phyloP scores from a whole-genome alignment of 2,888 invertebrate species.

The Caenorhabditis panamensis region DNA sequence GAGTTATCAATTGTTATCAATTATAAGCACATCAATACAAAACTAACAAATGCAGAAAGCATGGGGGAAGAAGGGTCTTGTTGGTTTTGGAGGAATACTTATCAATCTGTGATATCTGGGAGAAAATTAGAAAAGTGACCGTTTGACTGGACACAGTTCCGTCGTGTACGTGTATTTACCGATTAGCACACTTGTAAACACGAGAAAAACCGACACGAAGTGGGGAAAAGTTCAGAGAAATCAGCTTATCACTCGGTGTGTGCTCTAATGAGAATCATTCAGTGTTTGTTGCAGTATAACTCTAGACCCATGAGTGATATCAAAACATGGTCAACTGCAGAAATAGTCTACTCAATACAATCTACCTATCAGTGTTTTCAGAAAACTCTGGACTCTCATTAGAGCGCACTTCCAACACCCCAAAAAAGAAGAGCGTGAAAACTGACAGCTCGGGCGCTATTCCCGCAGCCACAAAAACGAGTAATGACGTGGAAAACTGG shows the following conservation, averaged over 20 bases:
- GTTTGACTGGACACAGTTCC: not conserved
- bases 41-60: not conserved
- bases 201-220: conserved; percentile 1
- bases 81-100: too few species aligned
- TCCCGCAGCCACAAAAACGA: not conserved
- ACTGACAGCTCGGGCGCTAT: too few species aligned
- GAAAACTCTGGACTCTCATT: too few species aligned
- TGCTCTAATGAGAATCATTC: not conserved
- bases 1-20: conserved; percentile 9
- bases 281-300: too few species aligned
- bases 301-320: too few species aligned
- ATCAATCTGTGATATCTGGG: not conserved
- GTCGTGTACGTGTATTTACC: conserved; percentile 21
- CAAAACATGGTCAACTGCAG: too few species aligned
- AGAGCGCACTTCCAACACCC: not conserved
- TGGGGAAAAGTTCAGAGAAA: not conserved
- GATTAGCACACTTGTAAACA: conserved; percentile 41
- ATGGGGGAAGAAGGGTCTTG: too few species aligned
- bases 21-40: not conserved
- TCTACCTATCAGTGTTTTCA: too few species aligned
- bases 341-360: too few species aligned
- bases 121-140: not conserved
- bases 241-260: not conserved
- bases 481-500: not conserved
- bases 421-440: not conserved